Conservation (phyloP, 2,888 invertebrate genomes). For the Pyrocoelia pectoralis region DNA sequence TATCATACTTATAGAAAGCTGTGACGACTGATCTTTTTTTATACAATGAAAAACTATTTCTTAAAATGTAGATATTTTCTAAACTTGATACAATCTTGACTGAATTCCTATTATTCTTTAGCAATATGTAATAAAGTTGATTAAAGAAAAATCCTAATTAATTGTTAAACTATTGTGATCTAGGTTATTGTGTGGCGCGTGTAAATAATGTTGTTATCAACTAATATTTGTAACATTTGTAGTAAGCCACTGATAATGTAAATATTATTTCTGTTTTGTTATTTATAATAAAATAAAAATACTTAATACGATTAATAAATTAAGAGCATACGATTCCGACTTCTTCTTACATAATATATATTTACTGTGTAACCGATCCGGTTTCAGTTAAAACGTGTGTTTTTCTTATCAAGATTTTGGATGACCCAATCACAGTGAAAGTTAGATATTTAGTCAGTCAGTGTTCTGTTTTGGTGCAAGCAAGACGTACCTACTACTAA, state of each 20-base stretch:
- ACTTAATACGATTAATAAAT: constrained; percentile 18
- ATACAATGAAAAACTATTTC: neutral
- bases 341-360: neutral
- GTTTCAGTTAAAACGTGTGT: no score
- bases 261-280: constrained; percentile 33
- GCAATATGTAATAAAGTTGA: constrained; percentile 25
- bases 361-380: no score
- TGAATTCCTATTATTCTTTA: constrained; percentile 34
- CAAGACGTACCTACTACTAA: no score
- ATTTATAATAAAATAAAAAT: constrained; percentile 31
- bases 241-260: constrained; percentile 31
- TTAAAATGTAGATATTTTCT: constrained; percentile 8
- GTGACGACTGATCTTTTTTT: constrained; percentile 14
- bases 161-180: constrained; percentile 33
- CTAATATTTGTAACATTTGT: constrained; percentile 32
- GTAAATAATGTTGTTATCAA: constrained; percentile 28
- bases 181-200: constrained; percentile 30
- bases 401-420: no score
- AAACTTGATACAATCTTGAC: constrained; percentile 20
- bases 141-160: constrained; percentile 22
- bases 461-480: no score
- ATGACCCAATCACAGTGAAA: no score
- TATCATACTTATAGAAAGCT: constrained; percentile 7
- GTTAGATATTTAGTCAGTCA: no score
- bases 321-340: neutral